Evolutionary conservation across 2,888 invertebrate species (phyloP), one percentile per base, ranked within the genome.

Genomic region (Buathra laborator): DNA sequence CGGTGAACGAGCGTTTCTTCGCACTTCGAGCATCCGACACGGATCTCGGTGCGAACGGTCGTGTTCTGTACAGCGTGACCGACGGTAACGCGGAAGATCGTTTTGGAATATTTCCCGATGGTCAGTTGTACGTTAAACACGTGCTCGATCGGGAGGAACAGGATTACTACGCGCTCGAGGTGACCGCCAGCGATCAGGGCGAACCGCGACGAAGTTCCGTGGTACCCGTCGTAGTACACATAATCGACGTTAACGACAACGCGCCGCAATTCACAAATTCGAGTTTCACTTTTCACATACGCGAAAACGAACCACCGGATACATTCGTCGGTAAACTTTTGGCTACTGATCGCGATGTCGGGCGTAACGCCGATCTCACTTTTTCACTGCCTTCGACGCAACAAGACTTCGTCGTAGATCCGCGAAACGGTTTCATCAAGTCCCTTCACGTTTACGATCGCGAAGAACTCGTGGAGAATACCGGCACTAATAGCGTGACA

Each of bases 201-300:
- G 94, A 94, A 86, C 98, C 97, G 51, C 95, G 96, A 59, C 96
- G 97, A 91, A 97, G 96, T 74, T 98, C 99, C 0, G 96, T 97
- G 70, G 98, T 98, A 2, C 98, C 98, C 7, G 97, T 99, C 1
- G 97, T 98, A 19, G 97, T 99, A 86, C 98, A 98, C 92, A 96
- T 99, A 29, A 96, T 98, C 85, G 99, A 99, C 94, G 98, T 99
- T 94, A 99, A 99, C 94, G 99, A 99, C 94, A 98, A 99, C 93
- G 96, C 97, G 44, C 99, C 99, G 0, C 96, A 97, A 92, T 99
- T 99, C 94, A 96, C 97, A 2, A 98, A 99, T 90, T 96, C 96
- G 44, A 98, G 98, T 16, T 99, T 99, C 94, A 97, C 97, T 83
- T 98, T 99, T 92, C 97, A 96, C 93, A 96, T 99, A 19, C 96